These are phyloP conservation scores for Melanerpes aurifrons DNA, from an alignment of 2,113 vertebrate species.

Conservation along the genomic window DNA sequence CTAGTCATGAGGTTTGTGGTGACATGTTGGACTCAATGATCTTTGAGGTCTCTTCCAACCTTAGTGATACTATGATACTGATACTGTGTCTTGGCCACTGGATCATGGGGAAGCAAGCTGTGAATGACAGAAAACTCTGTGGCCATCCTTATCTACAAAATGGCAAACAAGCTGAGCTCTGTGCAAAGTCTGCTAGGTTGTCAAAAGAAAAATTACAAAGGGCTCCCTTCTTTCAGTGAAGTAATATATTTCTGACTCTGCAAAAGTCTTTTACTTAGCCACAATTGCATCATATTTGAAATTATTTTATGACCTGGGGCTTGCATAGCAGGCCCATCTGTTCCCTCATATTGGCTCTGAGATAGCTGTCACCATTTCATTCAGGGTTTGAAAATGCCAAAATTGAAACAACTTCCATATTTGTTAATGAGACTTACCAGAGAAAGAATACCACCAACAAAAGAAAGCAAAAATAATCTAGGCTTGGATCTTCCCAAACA, in stretches of 20 bases:
- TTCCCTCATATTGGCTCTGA: slow-evolving; percentile 72
- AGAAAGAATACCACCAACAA: background rate
- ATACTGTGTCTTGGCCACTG: slow-evolving; percentile 62
- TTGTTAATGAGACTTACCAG: slow-evolving; percentile 54
- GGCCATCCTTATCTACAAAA: slow-evolving; percentile 81
- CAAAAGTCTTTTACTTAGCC: slow-evolving; percentile 71
- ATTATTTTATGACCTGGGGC: slow-evolving; percentile 77
- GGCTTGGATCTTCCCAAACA: background rate
- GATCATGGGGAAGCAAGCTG: slow-evolving; percentile 81
- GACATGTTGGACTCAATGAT: no score
- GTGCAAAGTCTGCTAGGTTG: slow-evolving; percentile 58
- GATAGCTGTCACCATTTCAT: slow-evolving; percentile 64
- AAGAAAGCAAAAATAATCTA: slow-evolving; percentile 33
- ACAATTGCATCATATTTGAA: slow-evolving; percentile 75
- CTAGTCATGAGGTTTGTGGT: no score
- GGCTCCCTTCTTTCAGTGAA: slow-evolving; percentile 57
- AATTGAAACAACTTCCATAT: slow-evolving; percentile 67
- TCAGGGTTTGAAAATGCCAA: slow-evolving; percentile 63
- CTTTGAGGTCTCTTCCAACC: no score
- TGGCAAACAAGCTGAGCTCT: slow-evolving; percentile 76
- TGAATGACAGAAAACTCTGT: slow-evolving; percentile 79
- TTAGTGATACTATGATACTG: no score
- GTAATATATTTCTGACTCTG: slow-evolving; percentile 76
- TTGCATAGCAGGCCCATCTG: slow-evolving; percentile 70
- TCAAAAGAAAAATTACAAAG: slow-evolving; percentile 76